Base-by-base conservation (phyloP, 1,140 invertebrate species). In the Anagrus nilaparvatae region DNA sequence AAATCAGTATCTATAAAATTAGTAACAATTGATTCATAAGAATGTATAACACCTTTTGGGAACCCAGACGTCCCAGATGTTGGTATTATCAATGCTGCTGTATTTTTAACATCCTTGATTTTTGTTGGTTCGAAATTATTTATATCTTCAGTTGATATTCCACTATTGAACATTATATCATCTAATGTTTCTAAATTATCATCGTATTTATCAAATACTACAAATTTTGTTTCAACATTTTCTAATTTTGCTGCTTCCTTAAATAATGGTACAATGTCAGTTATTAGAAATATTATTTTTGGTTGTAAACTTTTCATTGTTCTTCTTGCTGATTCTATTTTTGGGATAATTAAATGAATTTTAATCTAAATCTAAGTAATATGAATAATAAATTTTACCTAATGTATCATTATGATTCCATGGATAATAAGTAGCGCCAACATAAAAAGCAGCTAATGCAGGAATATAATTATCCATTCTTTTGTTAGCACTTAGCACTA, bases 401-500 rank as follows among this genome's bases (percentile, higher is more conserved):
- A n/a, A n/a, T n/a, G n/a, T n/a, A n/a, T n/a, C n/a, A n/a, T n/a
- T n/a, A n/a, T 36, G 12, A 19, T 29, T 4, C 42, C 45, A 48
- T 10, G 43, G 44, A 40, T 50, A 44, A 18, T 25, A 46, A 17
- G 45, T 35, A 23, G 49, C 56, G 6, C 71, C 69, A 16, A 67
- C 59, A 21, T 65, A 59, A 2, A 72, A 44, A 4, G 61, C 54
- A 2, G 65, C 63, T 17, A 67, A 58, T 19, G 63, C 58, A 0
- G 70, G 69, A 35, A 72, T 60, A 16, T 56, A 49, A 13, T 59
- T 49, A 36, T 72, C 60, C 10, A 69, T 39, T 35, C 66, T 62
- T 38, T 71, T 70, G 16, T 50, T 49, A 1, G 63, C 61, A 4
- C 63, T 63, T 5, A 69, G 27, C 4, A 63, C 54, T 1, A 71